Percentiles rank a stretch among this genome's conserved stretches.
Evolutionary conservation across 2,888 invertebrate genomes (phyloP).

Genomic region (Lasioglossum oenotherae): DNA sequence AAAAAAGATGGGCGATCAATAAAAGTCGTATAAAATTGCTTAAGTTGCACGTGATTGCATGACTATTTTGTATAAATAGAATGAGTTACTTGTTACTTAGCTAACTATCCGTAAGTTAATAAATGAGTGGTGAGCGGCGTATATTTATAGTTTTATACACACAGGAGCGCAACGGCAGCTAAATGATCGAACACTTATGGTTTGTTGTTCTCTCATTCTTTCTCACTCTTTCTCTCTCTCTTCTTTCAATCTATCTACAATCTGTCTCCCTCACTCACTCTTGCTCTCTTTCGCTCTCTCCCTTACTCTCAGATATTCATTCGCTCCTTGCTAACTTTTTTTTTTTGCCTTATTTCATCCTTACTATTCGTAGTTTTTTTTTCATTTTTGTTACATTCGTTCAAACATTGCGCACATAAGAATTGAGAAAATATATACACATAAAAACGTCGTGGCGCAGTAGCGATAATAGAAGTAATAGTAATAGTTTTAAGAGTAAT

Average conservation of each 20-base stretch:
- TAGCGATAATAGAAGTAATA: conserved; percentile 72
- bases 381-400: conserved; percentile 43
- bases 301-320: conserved; percentile 47
- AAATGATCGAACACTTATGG: conserved; percentile 83
- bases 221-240: conserved; percentile 5
- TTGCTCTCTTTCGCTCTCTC: conserved; percentile 34
- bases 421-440: conserved; percentile 73
- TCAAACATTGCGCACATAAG: conserved; percentile 66
- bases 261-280: background rate
- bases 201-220: conserved; percentile 70
- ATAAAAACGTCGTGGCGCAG: conserved; percentile 68
- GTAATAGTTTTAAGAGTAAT: conserved; percentile 69
- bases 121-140: conserved; percentile 74
- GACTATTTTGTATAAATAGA: conserved; percentile 75
- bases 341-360: conserved; percentile 18
- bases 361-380: conserved; percentile 20
- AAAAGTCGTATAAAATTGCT: conserved; percentile 82
- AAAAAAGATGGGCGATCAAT: conserved; percentile 77
- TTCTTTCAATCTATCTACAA: conserved; percentile 7
- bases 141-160: conserved; percentile 69
- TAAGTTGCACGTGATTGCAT: conserved; percentile 79
- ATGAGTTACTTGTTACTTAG: conserved; percentile 71
- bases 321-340: conserved; percentile 42
- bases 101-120: conserved; percentile 71
- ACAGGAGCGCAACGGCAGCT: conserved; percentile 82